These are phyloP conservation scores for Prionace glauca DNA, from an alignment of 2,797 vertebrate species.

Conservation along the genomic window DNA sequence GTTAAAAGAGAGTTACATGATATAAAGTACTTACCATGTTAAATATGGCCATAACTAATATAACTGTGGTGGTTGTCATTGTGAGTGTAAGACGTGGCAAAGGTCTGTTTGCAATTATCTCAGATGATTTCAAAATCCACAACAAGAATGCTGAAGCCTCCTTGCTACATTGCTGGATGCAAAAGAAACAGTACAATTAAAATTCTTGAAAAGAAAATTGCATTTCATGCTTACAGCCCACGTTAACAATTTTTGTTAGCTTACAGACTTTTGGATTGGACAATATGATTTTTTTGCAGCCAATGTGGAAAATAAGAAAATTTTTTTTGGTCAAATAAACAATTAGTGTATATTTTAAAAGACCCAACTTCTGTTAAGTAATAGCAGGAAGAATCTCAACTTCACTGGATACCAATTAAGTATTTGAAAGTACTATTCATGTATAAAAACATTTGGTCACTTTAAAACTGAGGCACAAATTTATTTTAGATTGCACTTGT, in stretches of 20 bases:
- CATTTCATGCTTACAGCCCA: not conserved
- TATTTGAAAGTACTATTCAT: not conserved
- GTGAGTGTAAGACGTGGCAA: conserved; percentile 88
- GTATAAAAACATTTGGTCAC: not conserved
- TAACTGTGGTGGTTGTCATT: conserved; percentile 78
- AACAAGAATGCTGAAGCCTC: conserved; percentile 69
- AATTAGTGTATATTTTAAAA: not conserved
- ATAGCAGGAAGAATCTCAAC: not conserved
- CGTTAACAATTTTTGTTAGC: not conserved
- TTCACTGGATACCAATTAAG: not conserved
- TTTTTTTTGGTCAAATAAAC: not conserved
- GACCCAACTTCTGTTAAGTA: not conserved
- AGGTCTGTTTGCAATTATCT: conserved; percentile 83
- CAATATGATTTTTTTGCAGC: no score
- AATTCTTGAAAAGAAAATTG: conserved; percentile 19
- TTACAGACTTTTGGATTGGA: not conserved
- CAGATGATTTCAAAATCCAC: conserved; percentile 81
- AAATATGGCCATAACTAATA: conserved; percentile 87
- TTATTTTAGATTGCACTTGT: not conserved
- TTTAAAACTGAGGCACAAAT: not conserved
- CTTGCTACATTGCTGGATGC: conserved; percentile 77
- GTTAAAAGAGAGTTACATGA: not conserved
- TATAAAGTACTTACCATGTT: conserved; percentile 78
- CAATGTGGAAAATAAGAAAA: not conserved
- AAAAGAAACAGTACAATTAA: conserved; percentile 43